Evolutionary conservation across 1,140 invertebrate species (phyloP).

Genomic region (Macrobrachium nipponense): DNA sequence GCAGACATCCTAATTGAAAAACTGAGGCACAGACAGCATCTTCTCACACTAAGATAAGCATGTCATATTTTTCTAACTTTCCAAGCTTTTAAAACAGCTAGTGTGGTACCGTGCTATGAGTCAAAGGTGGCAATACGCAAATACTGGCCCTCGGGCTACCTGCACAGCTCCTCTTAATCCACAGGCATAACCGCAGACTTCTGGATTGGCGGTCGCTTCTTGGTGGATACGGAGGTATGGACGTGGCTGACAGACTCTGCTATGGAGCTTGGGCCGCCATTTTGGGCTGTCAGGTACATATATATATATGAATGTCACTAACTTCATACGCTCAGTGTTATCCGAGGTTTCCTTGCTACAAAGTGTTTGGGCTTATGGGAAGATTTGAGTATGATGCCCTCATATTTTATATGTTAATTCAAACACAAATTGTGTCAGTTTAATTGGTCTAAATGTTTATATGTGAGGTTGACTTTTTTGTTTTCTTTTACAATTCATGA

Average conservation of each 20-base stretch:
- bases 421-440: no score
- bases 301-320: no score
- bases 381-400: background rate
- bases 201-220: slow-evolving; percentile 28
- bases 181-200: slow-evolving; percentile 36
- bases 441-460: no score
- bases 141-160: no score
- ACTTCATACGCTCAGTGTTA: background rate
- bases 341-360: background rate
- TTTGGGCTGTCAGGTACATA: slow-evolving; percentile 40
- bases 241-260: slow-evolving; percentile 7
- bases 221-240: slow-evolving; percentile 13
- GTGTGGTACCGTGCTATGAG: background rate
- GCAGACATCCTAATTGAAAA: no score
- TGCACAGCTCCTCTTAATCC: no score
- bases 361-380: background rate
- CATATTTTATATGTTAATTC: no score
- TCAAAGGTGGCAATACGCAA: no score
- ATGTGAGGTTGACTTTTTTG: no score
- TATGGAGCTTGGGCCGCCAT: slow-evolving; percentile 32
- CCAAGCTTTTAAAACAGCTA: background rate
- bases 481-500: no score
- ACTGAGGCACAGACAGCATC: no score
- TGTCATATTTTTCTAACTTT: background rate
- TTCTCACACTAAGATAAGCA: background rate